Conservation (phyloP, 2,113 vertebrate genomes). For the Amblyornis subalaris region DNA sequence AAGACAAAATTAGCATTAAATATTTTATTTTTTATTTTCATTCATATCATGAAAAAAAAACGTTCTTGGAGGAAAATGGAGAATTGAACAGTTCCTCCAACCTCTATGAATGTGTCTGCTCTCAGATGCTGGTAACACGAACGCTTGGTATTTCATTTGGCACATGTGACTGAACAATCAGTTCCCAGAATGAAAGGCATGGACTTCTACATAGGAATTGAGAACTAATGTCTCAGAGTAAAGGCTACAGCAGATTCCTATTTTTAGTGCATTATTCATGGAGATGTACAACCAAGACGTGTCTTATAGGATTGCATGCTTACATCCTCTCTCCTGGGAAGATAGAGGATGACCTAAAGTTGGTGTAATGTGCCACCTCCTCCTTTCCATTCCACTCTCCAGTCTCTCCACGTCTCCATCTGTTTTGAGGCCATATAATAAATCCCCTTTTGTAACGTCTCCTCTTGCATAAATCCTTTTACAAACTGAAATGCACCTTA, state of each 20-base stretch:
- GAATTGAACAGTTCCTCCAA: background rate
- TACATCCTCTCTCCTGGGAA: background rate
- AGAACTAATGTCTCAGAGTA: background rate
- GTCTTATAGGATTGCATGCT: background rate
- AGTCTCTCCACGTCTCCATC: background rate
- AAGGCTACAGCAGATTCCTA: background rate
- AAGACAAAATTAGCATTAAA: background rate
- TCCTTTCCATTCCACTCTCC: background rate
- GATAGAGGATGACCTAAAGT: background rate
- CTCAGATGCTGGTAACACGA: background rate
- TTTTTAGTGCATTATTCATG: constrained; percentile 15
- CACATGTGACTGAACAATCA: background rate
- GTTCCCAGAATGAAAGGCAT: background rate
- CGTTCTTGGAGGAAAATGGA: background rate
- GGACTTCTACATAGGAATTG: background rate
- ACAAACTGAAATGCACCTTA: background rate
- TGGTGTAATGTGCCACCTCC: background rate
- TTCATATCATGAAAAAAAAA: background rate
- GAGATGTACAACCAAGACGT: background rate
- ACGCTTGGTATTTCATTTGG: background rate
- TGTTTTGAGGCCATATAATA: background rate
- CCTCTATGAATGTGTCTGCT: background rate
- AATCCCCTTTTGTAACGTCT: background rate
- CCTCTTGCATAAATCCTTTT: background rate
- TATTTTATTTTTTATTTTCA: background rate